Evolutionary conservation across 2,113 vertebrate genomes (phyloP).

Genomic region (Eupsittula cactorum): DNA sequence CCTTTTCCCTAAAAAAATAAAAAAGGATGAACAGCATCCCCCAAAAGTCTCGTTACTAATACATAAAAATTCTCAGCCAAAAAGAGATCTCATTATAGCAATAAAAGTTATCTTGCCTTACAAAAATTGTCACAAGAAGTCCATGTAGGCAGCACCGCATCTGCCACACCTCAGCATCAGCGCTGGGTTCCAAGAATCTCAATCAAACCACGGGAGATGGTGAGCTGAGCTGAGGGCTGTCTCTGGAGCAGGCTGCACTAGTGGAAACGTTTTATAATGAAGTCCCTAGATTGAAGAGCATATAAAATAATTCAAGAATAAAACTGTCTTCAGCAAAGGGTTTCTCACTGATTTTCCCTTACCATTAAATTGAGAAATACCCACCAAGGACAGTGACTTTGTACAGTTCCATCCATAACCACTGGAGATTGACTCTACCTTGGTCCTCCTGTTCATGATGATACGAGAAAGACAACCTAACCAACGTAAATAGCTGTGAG

Average conservation of each 20-base stretch:
- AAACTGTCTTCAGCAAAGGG: neutral
- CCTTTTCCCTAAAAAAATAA: neutral
- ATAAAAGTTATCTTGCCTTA: neutral
- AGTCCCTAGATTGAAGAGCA: neutral
- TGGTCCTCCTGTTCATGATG: neutral
- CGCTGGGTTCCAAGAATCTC: neutral
- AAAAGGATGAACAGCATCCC: neutral
- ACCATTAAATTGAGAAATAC: neutral
- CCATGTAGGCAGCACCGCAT: neutral
- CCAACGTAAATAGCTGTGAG: neutral
- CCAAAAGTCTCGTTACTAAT: accelerated
- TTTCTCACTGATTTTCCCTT: neutral
- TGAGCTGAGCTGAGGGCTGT: neutral
- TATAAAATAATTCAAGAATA: neutral
- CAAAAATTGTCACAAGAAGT: neutral
- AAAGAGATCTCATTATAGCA: neutral
- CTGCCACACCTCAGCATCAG: neutral
- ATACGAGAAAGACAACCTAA: neutral
- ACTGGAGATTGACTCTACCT: neutral
- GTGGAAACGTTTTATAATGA: neutral
- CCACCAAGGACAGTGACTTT: neutral
- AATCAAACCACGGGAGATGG: neutral
- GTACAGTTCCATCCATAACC: neutral
- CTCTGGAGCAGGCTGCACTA: neutral
- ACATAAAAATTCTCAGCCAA: neutral